Evolutionary conservation across 2,113 vertebrate species (phyloP).

Genomic region (Macrotus californicus): DNA sequence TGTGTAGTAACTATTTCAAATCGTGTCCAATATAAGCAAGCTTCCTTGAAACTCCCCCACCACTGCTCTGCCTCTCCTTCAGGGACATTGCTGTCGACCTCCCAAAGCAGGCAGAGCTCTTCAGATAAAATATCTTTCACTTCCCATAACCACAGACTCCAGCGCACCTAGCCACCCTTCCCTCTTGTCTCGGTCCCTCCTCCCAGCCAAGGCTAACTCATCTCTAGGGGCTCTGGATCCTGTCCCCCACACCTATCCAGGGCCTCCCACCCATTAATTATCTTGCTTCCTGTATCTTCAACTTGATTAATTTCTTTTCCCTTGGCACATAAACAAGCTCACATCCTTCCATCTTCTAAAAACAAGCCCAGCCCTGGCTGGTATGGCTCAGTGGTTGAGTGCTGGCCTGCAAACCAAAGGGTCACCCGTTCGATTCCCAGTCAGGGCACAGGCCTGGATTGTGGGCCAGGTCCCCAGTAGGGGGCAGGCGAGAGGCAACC

Average conservation of each 20-base stretch:
- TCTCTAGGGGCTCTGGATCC: not conserved
- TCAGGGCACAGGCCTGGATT: too few relatives aligned
- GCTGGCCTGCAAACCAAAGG: too few relatives aligned
- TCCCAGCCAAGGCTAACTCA: not conserved
- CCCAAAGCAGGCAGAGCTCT: not conserved
- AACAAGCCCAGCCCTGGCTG: too few relatives aligned
- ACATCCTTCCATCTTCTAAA: not conserved
- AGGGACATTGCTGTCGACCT: not conserved
- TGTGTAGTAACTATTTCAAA: constrained; percentile 11
- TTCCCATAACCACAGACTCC: not conserved
- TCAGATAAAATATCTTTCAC: not conserved
- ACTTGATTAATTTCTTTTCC: not conserved
- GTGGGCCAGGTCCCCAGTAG: too few relatives aligned
- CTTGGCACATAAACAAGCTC: not conserved
- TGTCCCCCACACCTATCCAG: not conserved
- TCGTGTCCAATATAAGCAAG: not conserved
- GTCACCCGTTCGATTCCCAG: too few relatives aligned
- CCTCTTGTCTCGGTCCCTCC: not conserved
- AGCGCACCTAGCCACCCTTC: not conserved
- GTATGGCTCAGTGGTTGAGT: too few relatives aligned
- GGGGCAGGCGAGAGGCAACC: too few relatives aligned
- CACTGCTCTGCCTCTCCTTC: not conserved
- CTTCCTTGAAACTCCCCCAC: not conserved
- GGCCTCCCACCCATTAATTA: not conserved
- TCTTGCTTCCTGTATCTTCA: not conserved